Evolutionary conservation across 92 coral and sea anemone genomes (phyloP), one percentile per base, ranked within the genome.

Genomic region (Siderastrea radians): DNA sequence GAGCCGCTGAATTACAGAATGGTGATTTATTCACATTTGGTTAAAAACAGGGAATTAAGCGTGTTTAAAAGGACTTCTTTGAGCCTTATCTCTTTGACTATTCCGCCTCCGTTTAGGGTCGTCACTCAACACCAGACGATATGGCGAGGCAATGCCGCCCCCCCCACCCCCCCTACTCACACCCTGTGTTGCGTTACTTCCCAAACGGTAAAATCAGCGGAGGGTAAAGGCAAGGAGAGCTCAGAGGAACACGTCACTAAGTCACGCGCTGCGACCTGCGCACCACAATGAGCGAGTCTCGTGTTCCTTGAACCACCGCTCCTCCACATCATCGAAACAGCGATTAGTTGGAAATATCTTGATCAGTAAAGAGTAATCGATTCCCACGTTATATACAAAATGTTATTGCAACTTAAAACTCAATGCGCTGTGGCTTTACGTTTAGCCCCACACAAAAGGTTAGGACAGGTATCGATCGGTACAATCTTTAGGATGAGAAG

Each of bases 211-310:
- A 7, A 1, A 26, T 26, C 38, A 26, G 38, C 38, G 38, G 38
- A 26, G 38, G 38, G 38, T 26, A 26, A 26, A 26, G 38, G 38
- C 38, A 0, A 26, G 38, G 38, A 26, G 38, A 26, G 38, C 38
- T 26, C 57, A 0, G 9, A 2, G 46, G 52, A 44, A 14, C 67
- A 61, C 19, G 46, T 17, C 14, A 79, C 72, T 17, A 38, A 12
- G 43, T 63, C 72, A 50, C 72, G 72, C 46, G 60, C 58, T 79
- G 72, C 83, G 83, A 79, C 83, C 83, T 62, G 83, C 83, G 59
- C 83, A 79, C 26, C 72, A 49, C 83, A 7, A 9, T 49, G 83
- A n/a, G n/a, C n/a, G n/a, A 47, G 72, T 49, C 72, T 62, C 72
- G 72, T 79, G 83, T 38, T 67, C 47, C 13, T 67, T 44, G 69